These are phyloP conservation scores for Dendropsophus ebraccatus DNA, from an alignment of 2,113 vertebrate species.

Conservation along the genomic window DNA sequence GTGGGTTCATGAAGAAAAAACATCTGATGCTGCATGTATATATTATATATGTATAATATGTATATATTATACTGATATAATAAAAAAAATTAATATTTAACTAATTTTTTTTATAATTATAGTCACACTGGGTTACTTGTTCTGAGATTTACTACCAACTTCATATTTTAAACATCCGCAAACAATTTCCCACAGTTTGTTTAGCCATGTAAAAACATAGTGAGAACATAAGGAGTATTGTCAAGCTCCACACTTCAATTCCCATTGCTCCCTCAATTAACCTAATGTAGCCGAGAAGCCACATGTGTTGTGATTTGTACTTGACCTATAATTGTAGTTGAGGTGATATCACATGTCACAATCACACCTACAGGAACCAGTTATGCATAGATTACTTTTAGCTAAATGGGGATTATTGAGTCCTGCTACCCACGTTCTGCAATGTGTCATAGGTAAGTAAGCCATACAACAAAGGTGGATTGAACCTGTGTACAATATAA, in stretches of 20 bases:
- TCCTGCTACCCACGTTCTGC: conserved; percentile 42
- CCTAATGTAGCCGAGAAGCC: not conserved
- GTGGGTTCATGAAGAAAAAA: too few relatives aligned
- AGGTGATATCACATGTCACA: conserved; percentile 33
- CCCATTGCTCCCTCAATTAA: conserved; percentile 39
- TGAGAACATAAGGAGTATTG: conserved; percentile 1
- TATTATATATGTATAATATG: not conserved
- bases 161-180: not conserved
- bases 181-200: not conserved
- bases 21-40: too few relatives aligned
- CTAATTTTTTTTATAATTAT: not conserved
- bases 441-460: conserved; percentile 35
- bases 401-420: conserved; percentile 43
- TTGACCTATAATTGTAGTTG: conserved; percentile 55
- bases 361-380: conserved; percentile 20
- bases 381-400: conserved; percentile 31
- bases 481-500: conserved; percentile 42
- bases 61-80: not conserved
- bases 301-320: conserved; percentile 57
- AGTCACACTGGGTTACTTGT: not conserved
- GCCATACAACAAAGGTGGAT: conserved; percentile 37
- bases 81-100: too few relatives aligned
- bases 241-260: conserved; percentile 21
- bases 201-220: not conserved
- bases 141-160: not conserved